Evolutionary conservation across 2,797 vertebrate species (phyloP).

Genomic region (Nyctibius grandis): DNA sequence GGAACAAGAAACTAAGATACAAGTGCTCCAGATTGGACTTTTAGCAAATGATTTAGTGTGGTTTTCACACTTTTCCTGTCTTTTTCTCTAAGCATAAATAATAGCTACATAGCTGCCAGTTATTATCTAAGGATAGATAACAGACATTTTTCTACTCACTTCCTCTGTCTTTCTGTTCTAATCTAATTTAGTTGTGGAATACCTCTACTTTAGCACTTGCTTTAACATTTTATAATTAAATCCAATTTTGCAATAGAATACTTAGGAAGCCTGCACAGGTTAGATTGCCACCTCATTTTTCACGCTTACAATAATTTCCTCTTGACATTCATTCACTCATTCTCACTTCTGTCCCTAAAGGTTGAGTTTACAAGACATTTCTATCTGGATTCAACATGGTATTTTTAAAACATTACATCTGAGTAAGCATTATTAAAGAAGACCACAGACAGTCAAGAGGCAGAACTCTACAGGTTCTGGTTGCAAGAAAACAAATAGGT

Average conservation of each 20-base stretch:
- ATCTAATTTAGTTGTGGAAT: background rate
- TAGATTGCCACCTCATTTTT: background rate
- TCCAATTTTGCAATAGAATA: background rate
- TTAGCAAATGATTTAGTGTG: background rate
- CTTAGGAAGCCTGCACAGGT: background rate
- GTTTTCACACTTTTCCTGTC: background rate
- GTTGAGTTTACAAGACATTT: background rate
- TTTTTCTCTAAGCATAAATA: background rate
- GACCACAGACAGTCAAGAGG: background rate
- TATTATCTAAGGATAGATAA: conserved; percentile 1
- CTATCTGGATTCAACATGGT: background rate
- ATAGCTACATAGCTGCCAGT: background rate
- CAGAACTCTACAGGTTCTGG: background rate
- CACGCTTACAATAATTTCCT: background rate
- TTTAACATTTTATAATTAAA: conserved; percentile 21
- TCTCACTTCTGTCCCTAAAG: background rate
- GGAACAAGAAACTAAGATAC: background rate
- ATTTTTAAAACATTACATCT: background rate
- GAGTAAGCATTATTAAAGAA: background rate
- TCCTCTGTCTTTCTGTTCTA: background rate
- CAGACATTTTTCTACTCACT: background rate
- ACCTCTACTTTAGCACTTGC: background rate
- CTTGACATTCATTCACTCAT: background rate
- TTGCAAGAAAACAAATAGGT: background rate
- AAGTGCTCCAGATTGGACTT: background rate